Evolutionary conservation across 2,113 vertebrate genomes (phyloP).

Genomic region (Sula dactylatra): DNA sequence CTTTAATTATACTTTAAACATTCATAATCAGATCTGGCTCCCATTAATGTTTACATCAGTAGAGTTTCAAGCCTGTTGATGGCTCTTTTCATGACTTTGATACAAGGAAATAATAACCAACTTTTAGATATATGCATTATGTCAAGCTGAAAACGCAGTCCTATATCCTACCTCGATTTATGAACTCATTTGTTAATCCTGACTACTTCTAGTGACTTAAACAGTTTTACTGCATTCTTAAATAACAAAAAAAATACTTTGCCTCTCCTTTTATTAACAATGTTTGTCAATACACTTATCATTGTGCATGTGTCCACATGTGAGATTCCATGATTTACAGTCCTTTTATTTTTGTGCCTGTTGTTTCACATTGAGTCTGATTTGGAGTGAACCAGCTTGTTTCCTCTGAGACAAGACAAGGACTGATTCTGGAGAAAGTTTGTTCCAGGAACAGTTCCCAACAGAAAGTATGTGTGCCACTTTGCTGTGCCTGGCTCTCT

Average conservation of each 20-base stretch:
- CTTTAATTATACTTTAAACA: not conserved
- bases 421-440: not conserved
- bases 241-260: not conserved
- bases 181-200: not conserved
- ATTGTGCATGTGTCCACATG: not conserved
- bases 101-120: not conserved
- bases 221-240: not conserved
- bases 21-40: not conserved
- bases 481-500: not conserved
- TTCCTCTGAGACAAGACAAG: not conserved
- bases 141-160: not conserved
- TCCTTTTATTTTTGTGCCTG: not conserved
- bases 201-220: not conserved
- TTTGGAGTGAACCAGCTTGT: accelerated
- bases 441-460: not conserved
- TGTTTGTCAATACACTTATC: not conserved
- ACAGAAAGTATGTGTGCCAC: not conserved
- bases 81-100: not conserved
- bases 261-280: not conserved
- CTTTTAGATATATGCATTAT: not conserved
- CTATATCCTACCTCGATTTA: not conserved
- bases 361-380: not conserved
- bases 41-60: not conserved
- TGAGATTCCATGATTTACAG: not conserved
- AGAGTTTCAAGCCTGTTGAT: not conserved